Evolutionary conservation across 2,797 vertebrate species (phyloP), one percentile per base, ranked within the genome.

Genomic region (Gymnocypris eckloni): DNA sequence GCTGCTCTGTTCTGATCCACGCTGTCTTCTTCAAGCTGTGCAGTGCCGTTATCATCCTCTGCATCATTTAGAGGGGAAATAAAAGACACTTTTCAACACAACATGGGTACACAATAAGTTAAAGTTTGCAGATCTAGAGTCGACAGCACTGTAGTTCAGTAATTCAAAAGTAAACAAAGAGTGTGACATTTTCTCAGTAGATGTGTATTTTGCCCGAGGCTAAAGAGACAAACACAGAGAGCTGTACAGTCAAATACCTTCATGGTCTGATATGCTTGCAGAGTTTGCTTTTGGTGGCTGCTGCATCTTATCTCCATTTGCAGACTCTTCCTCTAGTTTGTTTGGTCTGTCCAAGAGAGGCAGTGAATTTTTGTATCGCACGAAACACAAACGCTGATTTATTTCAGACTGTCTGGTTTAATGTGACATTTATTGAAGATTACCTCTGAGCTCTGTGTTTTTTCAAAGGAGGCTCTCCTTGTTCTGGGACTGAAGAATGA

Each of bases 1-100:
- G 91, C 82, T 48, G 89, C 89, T 87, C 88, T 91, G 84, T 79
- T 89, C 83, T 89, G 84, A 72, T 91, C 90, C 39, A 85, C 41
- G 72, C 83, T 66, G 39, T 90, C 84, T 15, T 88, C 85, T 52
- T 82, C 84, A 59, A 81, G 43, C 25, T 85, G 84, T 48, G 70
- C 52, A 79, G 67, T 48, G 39, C 15, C 1, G 1, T 25, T 59
- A 66, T 87, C 84, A 16, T 86, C 81, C 11, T 84, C 89, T 90
- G 66, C 28, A 75, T 54, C 20, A 79, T 45, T 66, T 56, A 61
- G 6, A 81, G 0, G 9, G 54, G 4, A 88, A 75, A 67, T 37
- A 84, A 16, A 79, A 78, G 4, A 6, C 15, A 61, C 2, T 39
- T 77, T 75, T 59, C 1, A 76, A 25, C 33, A 37, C 12, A n/a